Base-by-base conservation (phyloP, 1,140 invertebrate species). In the Anastrepha obliqua region DNA sequence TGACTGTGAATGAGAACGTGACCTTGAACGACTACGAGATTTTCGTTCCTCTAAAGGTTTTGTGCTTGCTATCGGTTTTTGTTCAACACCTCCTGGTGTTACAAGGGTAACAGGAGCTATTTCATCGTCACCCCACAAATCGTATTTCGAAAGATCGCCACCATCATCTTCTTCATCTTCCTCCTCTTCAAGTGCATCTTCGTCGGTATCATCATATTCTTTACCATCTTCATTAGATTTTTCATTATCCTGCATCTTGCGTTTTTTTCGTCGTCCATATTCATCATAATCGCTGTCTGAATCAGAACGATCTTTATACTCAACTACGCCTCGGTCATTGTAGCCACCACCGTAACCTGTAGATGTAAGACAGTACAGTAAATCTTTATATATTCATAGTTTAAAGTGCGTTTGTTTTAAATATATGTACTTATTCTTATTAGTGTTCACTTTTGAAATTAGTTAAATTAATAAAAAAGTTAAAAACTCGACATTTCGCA, bases 261-360 rank as follows among this genome's bases (percentile, higher is more conserved):
- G 94, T 93, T 98, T 99, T 93, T 96, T 98, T 89, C 96, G 96
- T 62, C 98, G 94, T 2, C 98, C 98, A 95, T 99, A 99, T 93
- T 99, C 98, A 94, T 99, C 98, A 93, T 98, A 99, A 93, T 99
- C 98, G 92, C 98, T 98, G 89, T 97, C 97, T 7, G 98, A 98
- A 47, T 97, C 96, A 88, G 96, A 95, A 51, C 97, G 94, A 90
- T 98, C 96, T 89, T 98, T 97, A 90, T 99, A 99, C 91, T 99
- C 98, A 9, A 99, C 98, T 3, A 97, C 95, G 60, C 97, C 98
- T 88, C 98, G 95, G 91, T 99, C 98, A 94, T 99, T 99, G 91
- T 98, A 99, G 67, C 97, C 97, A 86, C 97, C 97, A 20, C 97
- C 97, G 89, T 97, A 97, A 39, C 97, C 97, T 88, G 85, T 0